These are phyloP conservation scores for Labia minor DNA, from an alignment of 2,888 invertebrate genomes.

Conservation along the genomic window DNA sequence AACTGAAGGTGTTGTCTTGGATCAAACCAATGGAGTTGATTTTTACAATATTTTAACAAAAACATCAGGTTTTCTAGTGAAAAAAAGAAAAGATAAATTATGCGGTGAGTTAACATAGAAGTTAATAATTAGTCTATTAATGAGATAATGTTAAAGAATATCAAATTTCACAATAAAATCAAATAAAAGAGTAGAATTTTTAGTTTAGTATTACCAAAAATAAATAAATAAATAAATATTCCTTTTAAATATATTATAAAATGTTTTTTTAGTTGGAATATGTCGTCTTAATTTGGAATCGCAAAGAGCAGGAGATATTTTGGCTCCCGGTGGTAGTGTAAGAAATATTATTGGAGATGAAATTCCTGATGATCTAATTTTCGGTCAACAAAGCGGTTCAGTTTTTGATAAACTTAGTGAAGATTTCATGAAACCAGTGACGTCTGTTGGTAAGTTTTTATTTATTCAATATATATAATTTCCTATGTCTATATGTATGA, in stretches of 20 bases:
- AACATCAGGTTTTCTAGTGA: neutral
- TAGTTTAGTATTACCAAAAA: neutral
- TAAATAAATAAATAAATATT: slow-evolving; percentile 23
- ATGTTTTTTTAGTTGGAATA: slow-evolving; percentile 33
- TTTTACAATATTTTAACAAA: slow-evolving; percentile 64
- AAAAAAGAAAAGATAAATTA: neutral
- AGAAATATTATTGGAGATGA: slow-evolving; percentile 47
- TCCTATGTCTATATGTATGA: neutral
- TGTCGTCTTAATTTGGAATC: slow-evolving; percentile 33
- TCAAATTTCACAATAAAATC: too few relatives aligned
- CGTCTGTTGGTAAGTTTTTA: slow-evolving; percentile 47
- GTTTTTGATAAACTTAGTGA: slow-evolving; percentile 49
- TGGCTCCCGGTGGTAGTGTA: slow-evolving; percentile 41
- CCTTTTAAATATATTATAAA: slow-evolving; percentile 27
- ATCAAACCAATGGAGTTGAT: slow-evolving; percentile 54
- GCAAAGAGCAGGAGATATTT: slow-evolving; percentile 54
- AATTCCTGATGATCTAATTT: slow-evolving; percentile 51
- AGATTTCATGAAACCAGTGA: slow-evolving; percentile 76
- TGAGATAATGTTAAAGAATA: too few relatives aligned
- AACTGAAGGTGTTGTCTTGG: slow-evolving; percentile 52
- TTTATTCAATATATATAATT: too few relatives aligned
- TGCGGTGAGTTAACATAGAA: neutral
- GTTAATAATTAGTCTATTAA: too few relatives aligned
- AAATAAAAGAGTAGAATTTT: too few relatives aligned
- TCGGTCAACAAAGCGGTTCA: slow-evolving; percentile 48